Conservation (phyloP, 2,797 vertebrate species). For the Sebastes vulpes region DNA sequence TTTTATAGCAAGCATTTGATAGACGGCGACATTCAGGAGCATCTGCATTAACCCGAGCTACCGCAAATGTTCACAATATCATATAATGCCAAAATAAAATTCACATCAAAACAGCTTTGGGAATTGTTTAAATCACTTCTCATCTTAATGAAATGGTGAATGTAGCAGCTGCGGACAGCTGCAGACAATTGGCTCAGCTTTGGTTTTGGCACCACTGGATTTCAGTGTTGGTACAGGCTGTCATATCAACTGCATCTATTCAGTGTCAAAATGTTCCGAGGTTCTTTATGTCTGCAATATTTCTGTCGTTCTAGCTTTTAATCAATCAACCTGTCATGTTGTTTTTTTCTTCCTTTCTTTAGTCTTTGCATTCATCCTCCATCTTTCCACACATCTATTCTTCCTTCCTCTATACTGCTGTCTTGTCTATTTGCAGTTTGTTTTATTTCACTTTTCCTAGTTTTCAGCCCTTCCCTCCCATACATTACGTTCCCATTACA, state of each 20-base stretch:
- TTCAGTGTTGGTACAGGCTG: slow-evolving; percentile 51
- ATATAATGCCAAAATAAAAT: slow-evolving; percentile 33
- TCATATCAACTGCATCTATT: slow-evolving; percentile 55
- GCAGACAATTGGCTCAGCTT: slow-evolving; percentile 34
- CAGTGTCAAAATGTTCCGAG: slow-evolving; percentile 46
- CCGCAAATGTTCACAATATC: slow-evolving; percentile 39
- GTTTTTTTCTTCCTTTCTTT: not conserved
- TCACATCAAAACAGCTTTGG: slow-evolving; percentile 40
- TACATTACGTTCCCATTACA: too few species aligned
- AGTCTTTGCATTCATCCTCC: not conserved
- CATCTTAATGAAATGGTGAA: slow-evolving; percentile 28
- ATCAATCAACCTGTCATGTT: slow-evolving; percentile 12
- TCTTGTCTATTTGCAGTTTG: not conserved
- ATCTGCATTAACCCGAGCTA: slow-evolving; percentile 30
- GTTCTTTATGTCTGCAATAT: slow-evolving; percentile 21
- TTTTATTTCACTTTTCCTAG: not conserved
- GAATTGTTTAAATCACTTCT: slow-evolving; percentile 59
- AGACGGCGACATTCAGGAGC: slow-evolving; percentile 41
- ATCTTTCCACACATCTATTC: not conserved
- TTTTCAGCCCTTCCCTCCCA: not conserved
- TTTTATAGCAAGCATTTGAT: slow-evolving; percentile 42
- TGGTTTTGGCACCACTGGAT: slow-evolving; percentile 35
- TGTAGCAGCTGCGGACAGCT: slow-evolving; percentile 48
- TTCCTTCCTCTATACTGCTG: not conserved
- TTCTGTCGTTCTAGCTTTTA: slow-evolving; percentile 29